Evolutionary conservation across 1,140 invertebrate species (phyloP).

Genomic region (Nymphalis io): DNA sequence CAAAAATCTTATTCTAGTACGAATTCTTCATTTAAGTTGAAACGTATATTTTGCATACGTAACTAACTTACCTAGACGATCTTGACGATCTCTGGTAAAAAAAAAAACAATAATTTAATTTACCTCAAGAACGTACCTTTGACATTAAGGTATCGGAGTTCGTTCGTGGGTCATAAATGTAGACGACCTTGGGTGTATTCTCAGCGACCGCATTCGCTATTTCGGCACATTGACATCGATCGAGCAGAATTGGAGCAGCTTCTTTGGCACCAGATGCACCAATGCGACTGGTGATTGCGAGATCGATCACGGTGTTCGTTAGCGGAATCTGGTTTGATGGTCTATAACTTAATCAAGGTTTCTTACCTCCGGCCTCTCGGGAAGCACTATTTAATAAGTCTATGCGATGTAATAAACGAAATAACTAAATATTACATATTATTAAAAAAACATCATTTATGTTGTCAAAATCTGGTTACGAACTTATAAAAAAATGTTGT

Average conservation of each 20-base stretch:
- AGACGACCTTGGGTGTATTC: conserved; percentile 35
- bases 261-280: conserved; percentile 64
- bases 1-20: too few relatives aligned
- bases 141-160: conserved; percentile 38
- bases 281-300: conserved; percentile 48
- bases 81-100: too few relatives aligned
- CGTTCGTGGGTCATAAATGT: conserved; percentile 34
- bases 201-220: conserved; percentile 50
- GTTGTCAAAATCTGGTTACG: background rate
- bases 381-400: background rate
- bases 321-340: background rate
- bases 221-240: conserved; percentile 65
- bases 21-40: too few relatives aligned
- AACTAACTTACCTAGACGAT: too few relatives aligned
- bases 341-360: background rate
- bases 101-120: background rate
- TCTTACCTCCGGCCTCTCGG: background rate
- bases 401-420: too few relatives aligned
- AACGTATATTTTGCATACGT: too few relatives aligned
- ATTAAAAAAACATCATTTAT: too few relatives aligned
- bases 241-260: conserved; percentile 60
- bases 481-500: background rate
- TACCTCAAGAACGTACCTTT: conserved; percentile 33
- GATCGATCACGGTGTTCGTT: conserved; percentile 39
- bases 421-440: too few relatives aligned